Evolutionary conservation across 2,888 invertebrate genomes (phyloP).

Genomic region (Eustalomyia histrio): DNA sequence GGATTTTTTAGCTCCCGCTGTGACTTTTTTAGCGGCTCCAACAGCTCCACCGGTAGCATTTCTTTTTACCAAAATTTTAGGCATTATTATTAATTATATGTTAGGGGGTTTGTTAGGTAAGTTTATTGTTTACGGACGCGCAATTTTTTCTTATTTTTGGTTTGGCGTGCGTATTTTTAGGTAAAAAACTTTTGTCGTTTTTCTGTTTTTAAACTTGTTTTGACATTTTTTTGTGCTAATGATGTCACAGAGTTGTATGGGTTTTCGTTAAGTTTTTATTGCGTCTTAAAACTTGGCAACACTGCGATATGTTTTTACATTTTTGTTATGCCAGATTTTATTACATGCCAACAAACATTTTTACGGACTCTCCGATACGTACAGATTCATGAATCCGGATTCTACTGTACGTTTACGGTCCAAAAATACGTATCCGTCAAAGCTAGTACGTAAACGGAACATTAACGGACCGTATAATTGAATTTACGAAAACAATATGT

Average conservation of each 20-base stretch:
- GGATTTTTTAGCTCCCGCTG: slow-evolving; percentile 72
- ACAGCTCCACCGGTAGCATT: slow-evolving; percentile 48
- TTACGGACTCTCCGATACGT: too few relatives aligned
- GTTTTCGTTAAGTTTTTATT: slow-evolving; percentile 52
- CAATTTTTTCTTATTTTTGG: slow-evolving; percentile 11
- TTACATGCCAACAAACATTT: too few relatives aligned
- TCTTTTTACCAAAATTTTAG: slow-evolving; percentile 71
- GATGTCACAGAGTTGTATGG: too few relatives aligned
- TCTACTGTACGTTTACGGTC: too few relatives aligned
- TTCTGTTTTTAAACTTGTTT: slow-evolving; percentile 56
- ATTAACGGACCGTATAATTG: too few relatives aligned
- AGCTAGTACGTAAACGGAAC: too few relatives aligned
- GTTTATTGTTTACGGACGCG: slow-evolving; percentile 2
- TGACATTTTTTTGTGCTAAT: too few relatives aligned
- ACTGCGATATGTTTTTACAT: too few relatives aligned
- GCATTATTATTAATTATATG: slow-evolving; percentile 67
- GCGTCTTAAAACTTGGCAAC: slow-evolving; percentile 5
- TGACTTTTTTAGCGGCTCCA: slow-evolving; percentile 67
- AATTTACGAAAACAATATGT: too few relatives aligned
- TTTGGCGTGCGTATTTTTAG: not conserved
- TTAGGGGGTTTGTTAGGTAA: not conserved
- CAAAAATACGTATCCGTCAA: too few relatives aligned
- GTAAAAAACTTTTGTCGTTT: slow-evolving; percentile 39
- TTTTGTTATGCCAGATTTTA: too few relatives aligned
- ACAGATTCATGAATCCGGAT: too few relatives aligned